phyloP scores from a whole-genome alignment of 1,140 invertebrate genomes.

The Zelostemma sp. region DNA sequence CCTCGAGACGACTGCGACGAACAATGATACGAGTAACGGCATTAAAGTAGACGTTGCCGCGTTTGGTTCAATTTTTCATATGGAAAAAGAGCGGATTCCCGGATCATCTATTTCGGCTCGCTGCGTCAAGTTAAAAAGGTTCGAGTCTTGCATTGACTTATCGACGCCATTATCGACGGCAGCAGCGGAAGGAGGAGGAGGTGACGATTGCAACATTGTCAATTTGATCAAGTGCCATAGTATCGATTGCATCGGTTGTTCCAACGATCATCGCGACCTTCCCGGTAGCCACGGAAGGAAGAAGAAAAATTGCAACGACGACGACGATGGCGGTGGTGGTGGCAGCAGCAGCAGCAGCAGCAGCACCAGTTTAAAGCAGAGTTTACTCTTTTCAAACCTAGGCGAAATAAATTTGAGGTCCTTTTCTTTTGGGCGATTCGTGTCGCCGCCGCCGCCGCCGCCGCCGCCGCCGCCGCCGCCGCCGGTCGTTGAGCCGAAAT shows the following conservation, averaged over 20 bases:
- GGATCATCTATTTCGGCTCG: constrained; percentile 23
- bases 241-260: constrained; percentile 22
- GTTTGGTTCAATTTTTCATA: neutral
- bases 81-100: constrained; percentile 7
- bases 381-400: constrained; percentile 52
- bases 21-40: constrained; percentile 12
- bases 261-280: constrained; percentile 7
- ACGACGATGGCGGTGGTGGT: too few species aligned
- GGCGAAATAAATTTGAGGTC: constrained; percentile 56
- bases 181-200: too few species aligned
- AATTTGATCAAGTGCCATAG: constrained; percentile 44
- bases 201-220: too few species aligned
- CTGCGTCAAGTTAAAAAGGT: constrained; percentile 54
- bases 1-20: neutral
- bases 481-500: too few species aligned
- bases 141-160: constrained; percentile 53
- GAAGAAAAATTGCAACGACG: constrained; percentile 26
- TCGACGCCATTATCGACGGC: constrained; percentile 30
- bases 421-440: constrained; percentile 51
- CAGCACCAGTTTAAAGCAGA: constrained; percentile 45
- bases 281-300: neutral
- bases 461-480: constrained; percentile 21
- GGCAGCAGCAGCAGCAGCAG: too few species aligned
- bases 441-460: constrained; percentile 33
- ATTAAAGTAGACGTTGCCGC: constrained; percentile 3